phyloP scores from a whole-genome alignment of 2,888 invertebrate species.

The Boloria selene region DNA sequence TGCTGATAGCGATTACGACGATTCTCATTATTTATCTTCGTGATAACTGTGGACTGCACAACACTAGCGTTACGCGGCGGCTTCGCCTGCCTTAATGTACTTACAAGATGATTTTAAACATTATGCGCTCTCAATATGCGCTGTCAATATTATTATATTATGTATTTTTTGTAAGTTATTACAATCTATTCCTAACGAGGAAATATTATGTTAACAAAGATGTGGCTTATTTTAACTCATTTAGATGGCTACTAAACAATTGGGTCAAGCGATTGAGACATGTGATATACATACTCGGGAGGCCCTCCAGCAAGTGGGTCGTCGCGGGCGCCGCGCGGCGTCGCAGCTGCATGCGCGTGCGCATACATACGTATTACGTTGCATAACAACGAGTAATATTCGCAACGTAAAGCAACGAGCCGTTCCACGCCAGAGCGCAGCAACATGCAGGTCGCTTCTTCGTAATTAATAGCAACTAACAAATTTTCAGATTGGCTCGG shows the following conservation, averaged over 20 bases:
- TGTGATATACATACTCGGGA: not conserved
- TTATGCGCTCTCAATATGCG: too few species aligned
- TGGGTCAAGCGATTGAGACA: not conserved
- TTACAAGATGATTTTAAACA: too few species aligned
- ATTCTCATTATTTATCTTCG: conserved; percentile 1
- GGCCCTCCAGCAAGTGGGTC: not conserved
- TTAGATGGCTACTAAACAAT: too few species aligned
- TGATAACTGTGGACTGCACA: not conserved
- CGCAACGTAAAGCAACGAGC: conserved; percentile 23
- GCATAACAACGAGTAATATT: conserved; percentile 30
- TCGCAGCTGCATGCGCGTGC: conserved; percentile 3
- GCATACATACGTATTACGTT: conserved; percentile 9
- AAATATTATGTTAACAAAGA: too few species aligned
- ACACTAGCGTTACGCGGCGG: too few species aligned
- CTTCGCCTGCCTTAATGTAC: too few species aligned
- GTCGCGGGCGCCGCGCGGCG: not conserved
- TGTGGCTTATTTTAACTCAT: too few species aligned
- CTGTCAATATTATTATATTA: too few species aligned
- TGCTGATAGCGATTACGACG: not conserved
- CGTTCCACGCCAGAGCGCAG: conserved; percentile 13
- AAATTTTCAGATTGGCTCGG: not conserved
- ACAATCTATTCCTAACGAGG: too few species aligned
- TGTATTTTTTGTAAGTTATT: too few species aligned
- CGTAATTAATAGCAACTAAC: not conserved
- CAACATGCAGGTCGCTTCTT: conserved; percentile 1